phyloP scores from a whole-genome alignment of 2,888 invertebrate species.

The Phorcus lineatus region DNA sequence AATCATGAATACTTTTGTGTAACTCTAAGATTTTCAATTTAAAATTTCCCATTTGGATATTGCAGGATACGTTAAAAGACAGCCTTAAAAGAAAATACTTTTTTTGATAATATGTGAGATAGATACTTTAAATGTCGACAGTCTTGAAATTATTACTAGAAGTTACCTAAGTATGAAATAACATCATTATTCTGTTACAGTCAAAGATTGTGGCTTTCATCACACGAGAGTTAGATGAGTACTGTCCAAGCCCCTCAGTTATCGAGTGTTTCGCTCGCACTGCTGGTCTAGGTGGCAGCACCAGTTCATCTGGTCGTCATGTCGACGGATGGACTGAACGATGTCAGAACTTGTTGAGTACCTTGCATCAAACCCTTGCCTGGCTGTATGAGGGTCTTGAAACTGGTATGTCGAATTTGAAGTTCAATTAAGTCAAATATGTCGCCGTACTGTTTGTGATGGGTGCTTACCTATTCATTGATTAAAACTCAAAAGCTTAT shows the following conservation, averaged over 20 bases:
- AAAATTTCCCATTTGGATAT: too few species aligned
- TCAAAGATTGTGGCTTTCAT: constrained; percentile 32
- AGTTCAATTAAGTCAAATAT: too few species aligned
- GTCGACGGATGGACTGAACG: constrained; percentile 55
- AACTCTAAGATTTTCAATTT: too few species aligned
- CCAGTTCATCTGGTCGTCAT: constrained; percentile 52
- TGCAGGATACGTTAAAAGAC: too few species aligned
- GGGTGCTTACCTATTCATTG: too few species aligned
- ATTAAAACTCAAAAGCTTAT: too few species aligned
- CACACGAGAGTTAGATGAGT: background rate
- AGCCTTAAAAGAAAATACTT: too few species aligned
- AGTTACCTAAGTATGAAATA: too few species aligned
- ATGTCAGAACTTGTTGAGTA: constrained; percentile 42
- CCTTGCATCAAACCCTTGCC: constrained; percentile 40
- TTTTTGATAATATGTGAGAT: too few species aligned
- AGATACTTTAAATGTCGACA: too few species aligned
- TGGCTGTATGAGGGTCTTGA: constrained; percentile 50
- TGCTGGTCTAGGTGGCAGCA: constrained; percentile 56
- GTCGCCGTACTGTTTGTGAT: too few species aligned
- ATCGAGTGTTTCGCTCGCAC: constrained; percentile 48
- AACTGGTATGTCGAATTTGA: background rate
- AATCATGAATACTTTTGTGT: background rate
- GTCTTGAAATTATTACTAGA: too few species aligned
- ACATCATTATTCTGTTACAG: constrained; percentile 36
- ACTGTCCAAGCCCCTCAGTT: constrained; percentile 27